Conservation (phyloP, 2,113 vertebrate species). For the Dasyprocta punctata region DNA sequence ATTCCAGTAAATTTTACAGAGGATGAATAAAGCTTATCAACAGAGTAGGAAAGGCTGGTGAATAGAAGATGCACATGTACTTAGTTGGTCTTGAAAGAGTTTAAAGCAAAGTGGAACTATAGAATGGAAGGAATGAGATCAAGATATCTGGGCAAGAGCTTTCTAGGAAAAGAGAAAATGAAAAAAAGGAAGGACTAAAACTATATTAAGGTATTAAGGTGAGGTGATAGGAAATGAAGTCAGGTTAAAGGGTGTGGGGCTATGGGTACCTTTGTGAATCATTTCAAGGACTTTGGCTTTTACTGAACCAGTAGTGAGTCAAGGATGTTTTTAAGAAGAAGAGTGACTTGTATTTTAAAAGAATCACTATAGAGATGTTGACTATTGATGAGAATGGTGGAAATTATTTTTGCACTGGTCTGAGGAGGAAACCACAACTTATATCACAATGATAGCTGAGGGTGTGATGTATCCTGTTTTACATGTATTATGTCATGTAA, state of each 20-base stretch:
- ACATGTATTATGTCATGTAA: background rate
- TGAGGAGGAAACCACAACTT: background rate
- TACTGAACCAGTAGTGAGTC: background rate
- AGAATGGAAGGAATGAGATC: too few species aligned
- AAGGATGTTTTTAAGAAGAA: background rate
- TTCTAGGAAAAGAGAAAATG: background rate
- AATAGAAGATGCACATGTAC: too few species aligned
- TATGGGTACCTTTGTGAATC: accelerated
- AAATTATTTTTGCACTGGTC: background rate
- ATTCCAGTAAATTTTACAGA: too few species aligned
- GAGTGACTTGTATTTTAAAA: background rate
- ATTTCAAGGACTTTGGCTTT: background rate
- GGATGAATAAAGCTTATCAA: too few species aligned
- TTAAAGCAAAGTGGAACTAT: too few species aligned
- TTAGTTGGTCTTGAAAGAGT: too few species aligned
- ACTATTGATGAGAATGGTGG: background rate
- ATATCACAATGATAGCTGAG: background rate
- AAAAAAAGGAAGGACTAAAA: background rate
- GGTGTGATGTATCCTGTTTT: background rate
- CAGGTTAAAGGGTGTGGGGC: background rate
- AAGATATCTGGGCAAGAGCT: background rate
- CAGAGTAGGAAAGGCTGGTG: too few species aligned
- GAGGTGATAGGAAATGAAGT: background rate
- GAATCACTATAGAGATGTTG: background rate
- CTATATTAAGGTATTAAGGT: accelerated